Percentiles rank a stretch among this genome's conserved stretches.
Evolutionary conservation across 2,113 vertebrate species (phyloP).

Genomic region (Ploceus nigricollis): DNA sequence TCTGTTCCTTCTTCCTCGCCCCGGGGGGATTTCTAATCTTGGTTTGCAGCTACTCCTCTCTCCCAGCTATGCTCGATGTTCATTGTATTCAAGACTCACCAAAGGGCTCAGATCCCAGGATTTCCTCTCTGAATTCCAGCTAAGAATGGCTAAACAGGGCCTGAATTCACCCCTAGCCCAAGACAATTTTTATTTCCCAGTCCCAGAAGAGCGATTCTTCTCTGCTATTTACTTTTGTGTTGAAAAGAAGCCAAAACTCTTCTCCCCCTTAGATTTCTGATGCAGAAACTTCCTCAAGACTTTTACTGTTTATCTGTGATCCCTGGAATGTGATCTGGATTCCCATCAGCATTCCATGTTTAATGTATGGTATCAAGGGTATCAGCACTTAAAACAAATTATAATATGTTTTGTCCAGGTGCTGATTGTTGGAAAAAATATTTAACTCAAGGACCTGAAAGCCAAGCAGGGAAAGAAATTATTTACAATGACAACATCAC

Average conservation of each 20-base stretch:
- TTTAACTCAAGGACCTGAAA: neutral
- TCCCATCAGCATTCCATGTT: neutral
- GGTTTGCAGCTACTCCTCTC: neutral
- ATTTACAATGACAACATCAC: neutral
- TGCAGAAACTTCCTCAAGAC: neutral
- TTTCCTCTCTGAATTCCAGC: neutral
- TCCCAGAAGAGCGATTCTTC: neutral
- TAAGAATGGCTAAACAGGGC: neutral
- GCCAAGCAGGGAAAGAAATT: neutral
- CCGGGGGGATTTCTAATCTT: neutral
- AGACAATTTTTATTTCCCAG: neutral
- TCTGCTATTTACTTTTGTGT: neutral
- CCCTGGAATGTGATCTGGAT: neutral
- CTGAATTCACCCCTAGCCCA: neutral
- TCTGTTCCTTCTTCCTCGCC: neutral
- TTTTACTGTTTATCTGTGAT: neutral
- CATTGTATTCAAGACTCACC: neutral
- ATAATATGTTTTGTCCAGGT: neutral
- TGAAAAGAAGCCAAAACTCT: neutral
- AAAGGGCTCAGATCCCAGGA: neutral
- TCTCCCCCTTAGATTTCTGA: neutral
- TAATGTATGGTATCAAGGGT: neutral
- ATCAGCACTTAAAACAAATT: neutral
- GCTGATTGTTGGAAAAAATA: neutral
- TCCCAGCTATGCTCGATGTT: neutral